Evolutionary conservation across 2,888 invertebrate genomes (phyloP), one percentile per base, ranked within the genome.

Genomic region (Neoitamus cyanurus): DNA sequence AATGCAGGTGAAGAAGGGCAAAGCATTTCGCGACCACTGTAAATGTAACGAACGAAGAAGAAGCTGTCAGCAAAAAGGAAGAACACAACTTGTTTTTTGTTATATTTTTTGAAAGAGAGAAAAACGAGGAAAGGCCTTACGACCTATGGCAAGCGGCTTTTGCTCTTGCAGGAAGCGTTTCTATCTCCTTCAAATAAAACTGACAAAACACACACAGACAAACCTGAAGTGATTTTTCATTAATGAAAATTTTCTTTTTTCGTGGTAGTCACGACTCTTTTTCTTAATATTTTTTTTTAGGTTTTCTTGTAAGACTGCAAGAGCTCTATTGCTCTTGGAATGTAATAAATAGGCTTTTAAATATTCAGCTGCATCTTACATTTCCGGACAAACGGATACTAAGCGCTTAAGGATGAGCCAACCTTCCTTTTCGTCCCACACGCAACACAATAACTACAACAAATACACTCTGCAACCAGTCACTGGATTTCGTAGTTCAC

Each of bases 201-300:
- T 37, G 82, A 82, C 82, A 83, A 72, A 70, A 72, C 72, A 83
- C 83, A 83, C 83, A 83, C 83, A 83, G 83, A 83, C 83, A 83
- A 83, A 83, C 83, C 83, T 83, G 83, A 83, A 72, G 82, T 82
- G 82, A 82, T 82, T 82, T 82, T 82, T 82, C 82, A 82, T 82
- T 82, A 82, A 82, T 69, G 82, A 82, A 82, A 82, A 36, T 37
- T 82, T 82, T 80, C 80, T 80, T 69, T 82, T 15, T 82, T 82
- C 82, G 82, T 82, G 69, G 34, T 68, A 37, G 13, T 37, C 68
- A 82, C 82, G 82, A 82, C 34, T 82, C 34, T 69, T 82, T 28
- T 69, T 82, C 36, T 82, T 34, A n/a, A 31, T 36, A 48, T 36
- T 69, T 68, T 68, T 13, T 69, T 48, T 69, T 58, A 48, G 30